Conservation (phyloP, 2,113 vertebrate genomes). For the Campylomormyrus tamandua region DNA sequence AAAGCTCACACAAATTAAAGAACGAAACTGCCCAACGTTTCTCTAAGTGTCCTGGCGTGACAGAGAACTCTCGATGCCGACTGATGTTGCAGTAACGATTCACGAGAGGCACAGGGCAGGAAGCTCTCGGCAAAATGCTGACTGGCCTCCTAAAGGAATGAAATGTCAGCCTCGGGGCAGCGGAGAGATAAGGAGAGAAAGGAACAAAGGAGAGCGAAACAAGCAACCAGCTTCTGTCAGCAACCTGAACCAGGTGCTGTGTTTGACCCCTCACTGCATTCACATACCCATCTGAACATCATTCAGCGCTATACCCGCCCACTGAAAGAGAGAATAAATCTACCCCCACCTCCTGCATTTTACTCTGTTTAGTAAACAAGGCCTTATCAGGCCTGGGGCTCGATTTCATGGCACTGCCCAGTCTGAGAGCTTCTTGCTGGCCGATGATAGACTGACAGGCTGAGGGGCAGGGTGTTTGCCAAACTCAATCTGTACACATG, state of each 20-base stretch:
- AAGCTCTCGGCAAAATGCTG: background rate
- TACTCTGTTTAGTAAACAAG: conserved; percentile 51
- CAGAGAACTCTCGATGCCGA: background rate
- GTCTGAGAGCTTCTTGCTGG: background rate
- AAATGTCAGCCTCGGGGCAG: background rate
- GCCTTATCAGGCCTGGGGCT: conserved; percentile 35
- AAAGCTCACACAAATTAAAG: background rate
- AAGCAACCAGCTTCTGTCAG: conserved; percentile 50
- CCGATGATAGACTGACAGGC: background rate
- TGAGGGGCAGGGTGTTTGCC: background rate
- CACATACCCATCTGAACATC: background rate
- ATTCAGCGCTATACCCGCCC: background rate
- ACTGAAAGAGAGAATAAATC: background rate
- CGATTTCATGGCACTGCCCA: conserved; percentile 23
- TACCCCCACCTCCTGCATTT: conserved; percentile 6
- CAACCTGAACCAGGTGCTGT: conserved; percentile 49
- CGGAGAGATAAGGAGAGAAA: background rate
- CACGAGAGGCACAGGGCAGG: background rate
- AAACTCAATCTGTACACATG: background rate
- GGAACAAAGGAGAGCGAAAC: background rate
- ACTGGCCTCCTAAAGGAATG: background rate
- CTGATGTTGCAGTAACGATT: background rate
- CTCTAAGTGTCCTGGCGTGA: background rate
- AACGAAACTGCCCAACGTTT: background rate
- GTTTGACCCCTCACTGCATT: conserved; percentile 18